Conservation (phyloP, 2,113 vertebrate species). For the Alethe diademata region DNA sequence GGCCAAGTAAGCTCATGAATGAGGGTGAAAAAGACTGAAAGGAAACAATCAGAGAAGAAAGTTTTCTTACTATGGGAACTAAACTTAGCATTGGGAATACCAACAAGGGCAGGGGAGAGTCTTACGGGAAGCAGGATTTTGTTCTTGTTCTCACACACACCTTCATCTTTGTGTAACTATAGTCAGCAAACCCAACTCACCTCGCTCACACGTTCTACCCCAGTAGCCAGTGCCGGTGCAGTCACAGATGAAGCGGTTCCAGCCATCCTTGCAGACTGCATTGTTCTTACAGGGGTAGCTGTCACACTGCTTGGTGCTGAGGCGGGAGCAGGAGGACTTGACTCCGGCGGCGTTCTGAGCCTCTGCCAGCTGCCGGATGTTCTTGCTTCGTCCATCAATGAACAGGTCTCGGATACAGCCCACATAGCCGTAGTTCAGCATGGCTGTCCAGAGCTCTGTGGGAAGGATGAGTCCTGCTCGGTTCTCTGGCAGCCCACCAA, state of each 20-base stretch:
- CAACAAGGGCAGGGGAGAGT: neutral
- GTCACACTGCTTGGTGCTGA: constrained; percentile 89
- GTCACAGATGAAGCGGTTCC: constrained; percentile 97
- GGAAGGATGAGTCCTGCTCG: constrained; percentile 88
- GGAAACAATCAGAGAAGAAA: neutral
- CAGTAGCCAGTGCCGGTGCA: constrained; percentile 93
- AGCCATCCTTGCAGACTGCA: constrained; percentile 90
- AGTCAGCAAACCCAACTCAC: constrained; percentile 66
- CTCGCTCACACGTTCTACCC: constrained; percentile 91
- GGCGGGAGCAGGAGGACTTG: constrained; percentile 87
- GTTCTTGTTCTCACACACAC: neutral
- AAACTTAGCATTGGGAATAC: neutral
- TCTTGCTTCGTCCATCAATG: constrained; percentile 95
- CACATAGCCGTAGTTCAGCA: constrained; percentile 97
- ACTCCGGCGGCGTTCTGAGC: constrained; percentile 88
- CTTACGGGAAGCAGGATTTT: neutral
- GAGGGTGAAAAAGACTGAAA: neutral
- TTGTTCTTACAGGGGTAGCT: constrained; percentile 94
- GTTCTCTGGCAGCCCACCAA: constrained; percentile 91
- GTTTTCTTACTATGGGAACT: neutral
- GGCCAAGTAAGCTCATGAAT: neutral
- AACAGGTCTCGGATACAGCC: constrained; percentile 95
- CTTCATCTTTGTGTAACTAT: neutral
- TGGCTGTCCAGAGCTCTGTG: constrained; percentile 96
- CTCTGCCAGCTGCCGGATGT: constrained; percentile 92